These are phyloP conservation scores for Bombus sylvicola DNA, from an alignment of 1,140 invertebrate species.

Conservation along the genomic window DNA sequence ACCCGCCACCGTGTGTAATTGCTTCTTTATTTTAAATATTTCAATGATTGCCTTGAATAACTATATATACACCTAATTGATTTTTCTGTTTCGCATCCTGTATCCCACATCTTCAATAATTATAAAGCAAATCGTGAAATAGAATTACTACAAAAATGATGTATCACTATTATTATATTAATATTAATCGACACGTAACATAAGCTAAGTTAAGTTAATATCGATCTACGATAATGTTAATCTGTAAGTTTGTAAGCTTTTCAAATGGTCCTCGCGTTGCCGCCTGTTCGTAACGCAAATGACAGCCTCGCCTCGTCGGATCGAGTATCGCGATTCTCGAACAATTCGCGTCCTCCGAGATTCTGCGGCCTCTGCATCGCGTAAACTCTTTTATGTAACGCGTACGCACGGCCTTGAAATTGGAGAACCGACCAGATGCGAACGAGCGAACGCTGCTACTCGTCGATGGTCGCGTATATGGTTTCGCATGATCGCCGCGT, in stretches of 20 bases:
- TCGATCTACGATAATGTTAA: no score
- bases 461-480: constrained; percentile 22
- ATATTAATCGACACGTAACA: no score
- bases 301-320: background rate
- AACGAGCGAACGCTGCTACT: background rate
- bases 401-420: constrained; percentile 19
- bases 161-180: no score
- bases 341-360: background rate
- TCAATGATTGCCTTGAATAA: no score
- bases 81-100: no score
- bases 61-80: no score
- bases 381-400: constrained; percentile 30
- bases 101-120: no score
- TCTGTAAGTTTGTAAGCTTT: background rate
- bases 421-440: constrained; percentile 27
- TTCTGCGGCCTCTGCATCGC: background rate
- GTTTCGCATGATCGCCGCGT: constrained; percentile 12
- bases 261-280: background rate
- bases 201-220: background rate
- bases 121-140: no score
- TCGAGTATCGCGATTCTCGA: constrained; percentile 11
- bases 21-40: no score
- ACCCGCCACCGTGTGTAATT: no score
- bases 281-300: no score
- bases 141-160: no score